phyloP scores from a whole-genome alignment of 30 jellyfish, hydroid and myxozoan species.

The Morbakka virulenta region DNA sequence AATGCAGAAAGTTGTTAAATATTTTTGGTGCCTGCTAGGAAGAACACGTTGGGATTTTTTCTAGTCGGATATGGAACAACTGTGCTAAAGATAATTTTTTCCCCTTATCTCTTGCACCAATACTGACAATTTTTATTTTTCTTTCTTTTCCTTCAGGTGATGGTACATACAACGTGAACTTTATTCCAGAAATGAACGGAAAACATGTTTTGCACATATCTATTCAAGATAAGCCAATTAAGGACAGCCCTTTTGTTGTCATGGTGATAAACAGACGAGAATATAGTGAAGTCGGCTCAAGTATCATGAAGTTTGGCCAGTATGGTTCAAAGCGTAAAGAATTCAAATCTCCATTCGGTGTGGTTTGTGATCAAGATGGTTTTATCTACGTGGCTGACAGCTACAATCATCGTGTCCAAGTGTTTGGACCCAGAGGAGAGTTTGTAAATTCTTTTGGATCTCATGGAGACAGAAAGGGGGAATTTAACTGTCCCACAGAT shows the following conservation, averaged over 20 bases:
- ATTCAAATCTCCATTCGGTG: conserved; percentile 98
- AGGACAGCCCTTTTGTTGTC: conserved; percentile 81
- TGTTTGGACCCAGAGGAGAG: conserved; percentile 98
- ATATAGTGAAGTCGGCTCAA: conserved; percentile 92
- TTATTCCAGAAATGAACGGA: conserved; percentile 91
- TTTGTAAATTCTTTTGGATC: conserved; percentile 91
- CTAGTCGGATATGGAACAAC: no score
- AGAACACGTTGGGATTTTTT: no score
- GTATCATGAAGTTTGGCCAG: conserved; percentile 94
- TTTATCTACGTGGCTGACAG: conserved; percentile 93
- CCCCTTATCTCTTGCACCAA: no score
- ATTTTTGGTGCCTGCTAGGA: no score
- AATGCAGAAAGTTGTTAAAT: no score
- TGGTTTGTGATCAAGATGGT: conserved; percentile 97
- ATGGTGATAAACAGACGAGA: conserved; percentile 91
- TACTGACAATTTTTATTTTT: no score
- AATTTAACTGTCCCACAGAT: conserved; percentile 97
- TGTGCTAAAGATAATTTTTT: no score
- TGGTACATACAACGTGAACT: conserved; percentile 84
- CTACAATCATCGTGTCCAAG: conserved; percentile 92
- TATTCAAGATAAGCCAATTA: conserved; percentile 89
- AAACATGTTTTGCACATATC: conserved; percentile 68
- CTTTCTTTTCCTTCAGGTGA: conserved; percentile 54
- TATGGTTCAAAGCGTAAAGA: conserved; percentile 93
- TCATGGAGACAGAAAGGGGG: conserved; percentile 98